These are phyloP conservation scores for Uloborus diversus DNA, from an alignment of 1,140 invertebrate species.

Conservation along the genomic window DNA sequence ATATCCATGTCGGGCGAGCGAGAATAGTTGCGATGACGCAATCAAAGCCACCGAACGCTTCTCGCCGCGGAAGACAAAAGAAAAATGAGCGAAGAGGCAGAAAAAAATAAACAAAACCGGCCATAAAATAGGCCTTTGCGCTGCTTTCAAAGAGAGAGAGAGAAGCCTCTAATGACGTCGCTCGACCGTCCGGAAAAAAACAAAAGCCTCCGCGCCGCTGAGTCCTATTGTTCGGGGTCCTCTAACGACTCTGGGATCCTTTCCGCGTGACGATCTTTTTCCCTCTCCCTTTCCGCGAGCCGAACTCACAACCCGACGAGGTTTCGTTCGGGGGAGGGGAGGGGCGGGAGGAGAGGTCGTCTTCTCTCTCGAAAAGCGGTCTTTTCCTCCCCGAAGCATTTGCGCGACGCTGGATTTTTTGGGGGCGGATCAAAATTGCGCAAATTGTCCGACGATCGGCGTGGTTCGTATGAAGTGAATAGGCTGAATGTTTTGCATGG, in stretches of 20 bases:
- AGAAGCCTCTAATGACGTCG: not conserved
- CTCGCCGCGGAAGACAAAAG: no score
- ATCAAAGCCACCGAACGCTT: no score
- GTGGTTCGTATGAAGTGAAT: no score
- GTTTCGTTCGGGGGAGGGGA: conserved; percentile 3
- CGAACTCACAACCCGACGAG: no score
- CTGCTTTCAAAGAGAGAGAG: no score
- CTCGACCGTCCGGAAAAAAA: not conserved
- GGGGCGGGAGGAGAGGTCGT: not conserved
- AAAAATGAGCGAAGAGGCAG: no score
- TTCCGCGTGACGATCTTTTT: not conserved
- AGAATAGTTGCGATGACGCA: no score
- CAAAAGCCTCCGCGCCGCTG: not conserved
- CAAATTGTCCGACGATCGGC: no score
- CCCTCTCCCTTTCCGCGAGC: not conserved
- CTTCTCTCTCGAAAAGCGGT: conserved; percentile 44
- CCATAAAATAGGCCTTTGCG: no score
- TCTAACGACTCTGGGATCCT: not conserved
- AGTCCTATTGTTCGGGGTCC: not conserved
- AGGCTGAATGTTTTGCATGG: no score
- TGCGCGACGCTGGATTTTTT: conserved; percentile 9
- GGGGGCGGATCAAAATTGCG: not conserved
- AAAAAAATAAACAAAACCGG: no score
- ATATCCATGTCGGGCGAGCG: no score
- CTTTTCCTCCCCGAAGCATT: conserved; percentile 40